Evolutionary conservation across 2,797 vertebrate genomes (phyloP), one percentile per base, ranked within the genome.

Genomic region (Euphonia xanthogaster): DNA sequence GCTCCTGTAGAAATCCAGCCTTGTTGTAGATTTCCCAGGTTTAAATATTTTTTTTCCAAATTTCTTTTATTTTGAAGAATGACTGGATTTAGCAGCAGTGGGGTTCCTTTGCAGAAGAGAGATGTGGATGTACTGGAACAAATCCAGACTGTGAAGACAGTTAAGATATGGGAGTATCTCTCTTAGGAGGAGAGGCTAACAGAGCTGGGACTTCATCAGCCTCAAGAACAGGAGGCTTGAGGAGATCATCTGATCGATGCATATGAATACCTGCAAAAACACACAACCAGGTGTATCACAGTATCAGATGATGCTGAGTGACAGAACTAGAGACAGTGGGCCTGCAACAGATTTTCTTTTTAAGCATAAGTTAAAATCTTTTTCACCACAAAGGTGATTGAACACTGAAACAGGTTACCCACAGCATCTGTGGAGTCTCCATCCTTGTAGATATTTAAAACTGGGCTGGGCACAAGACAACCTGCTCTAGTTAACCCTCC

Each of bases 201-300:
- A 75, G 35, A 76, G 2, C 21, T 93, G 35, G 31, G n/a, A 39
- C 35, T 82, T 78, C 7, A 57, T 68, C 31, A 93, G 21, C 16
- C 35, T 82, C 7, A 33, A 15, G 54, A 68, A 17, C 45, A 65
- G 28, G 57, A 84, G 7, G 23, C 18, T 86, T 5, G 12, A 57
- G 22, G 15, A 3, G 19, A 37, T 74, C 27, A 45, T 54, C 58
- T 42, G 70, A 39, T 31, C 0, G 0, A 27, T 66, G 18, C 22
- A 19, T 31, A 11, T 44, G 23, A 77, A 51, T 27, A 81, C 7
- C 31, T 62, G 31, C 40, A 58, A 73, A 91, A 95, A 70, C 12
- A 51, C 30, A 89, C 12, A 71, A 10, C 3, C 15, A 62, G 28
- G 17, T 21, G 0, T 44, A 39, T 57, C 23, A 39, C 28, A 33